Percentiles rank a stretch among this genome's conserved stretches.
These are phyloP conservation scores for Megaustenia siamemsis DNA, from an alignment of 2,888 invertebrate species.

Conservation along the genomic window DNA sequence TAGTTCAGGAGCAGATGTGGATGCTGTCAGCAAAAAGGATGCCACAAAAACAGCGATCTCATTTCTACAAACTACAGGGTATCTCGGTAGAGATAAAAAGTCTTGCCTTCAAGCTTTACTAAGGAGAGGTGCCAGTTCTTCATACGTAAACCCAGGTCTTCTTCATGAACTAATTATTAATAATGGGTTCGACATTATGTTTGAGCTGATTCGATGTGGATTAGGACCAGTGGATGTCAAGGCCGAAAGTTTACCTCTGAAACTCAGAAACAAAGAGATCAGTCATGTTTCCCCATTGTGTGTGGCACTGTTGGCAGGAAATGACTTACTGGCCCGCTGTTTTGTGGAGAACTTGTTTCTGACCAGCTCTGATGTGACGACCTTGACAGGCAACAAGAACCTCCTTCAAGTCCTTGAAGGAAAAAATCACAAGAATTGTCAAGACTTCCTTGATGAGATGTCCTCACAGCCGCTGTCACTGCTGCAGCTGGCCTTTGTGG, in stretches of 20 bases:
- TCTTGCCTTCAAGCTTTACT: not conserved
- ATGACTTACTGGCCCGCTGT: slow-evolving; percentile 3
- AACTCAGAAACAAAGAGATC: not conserved
- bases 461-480: slow-evolving; percentile 20
- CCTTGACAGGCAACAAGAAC: not conserved
- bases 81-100: not conserved
- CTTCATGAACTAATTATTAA: not conserved
- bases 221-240: not conserved
- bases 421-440: not conserved
- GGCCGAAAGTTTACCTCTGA: not conserved
- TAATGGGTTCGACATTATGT: not conserved
- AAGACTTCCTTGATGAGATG: not conserved
- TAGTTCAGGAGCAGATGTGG: slow-evolving; percentile 1
- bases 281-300: not conserved
- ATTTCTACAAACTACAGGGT: not conserved
- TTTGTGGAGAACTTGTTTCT: slow-evolving; percentile 24
- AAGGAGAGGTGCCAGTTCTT: slow-evolving; percentile 14
- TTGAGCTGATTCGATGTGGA: slow-evolving; percentile 4
- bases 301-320: slow-evolving; percentile 3
- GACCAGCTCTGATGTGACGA: slow-evolving; percentile 6
- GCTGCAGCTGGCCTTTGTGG: not conserved
- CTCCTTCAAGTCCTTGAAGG: not conserved
- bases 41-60: slow-evolving; percentile 20
- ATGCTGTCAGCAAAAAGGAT: slow-evolving; percentile 3
- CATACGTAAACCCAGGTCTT: not conserved